Conservation (phyloP, 2,797 vertebrate species). For the Enteromius afrohamiltoni region DNA sequence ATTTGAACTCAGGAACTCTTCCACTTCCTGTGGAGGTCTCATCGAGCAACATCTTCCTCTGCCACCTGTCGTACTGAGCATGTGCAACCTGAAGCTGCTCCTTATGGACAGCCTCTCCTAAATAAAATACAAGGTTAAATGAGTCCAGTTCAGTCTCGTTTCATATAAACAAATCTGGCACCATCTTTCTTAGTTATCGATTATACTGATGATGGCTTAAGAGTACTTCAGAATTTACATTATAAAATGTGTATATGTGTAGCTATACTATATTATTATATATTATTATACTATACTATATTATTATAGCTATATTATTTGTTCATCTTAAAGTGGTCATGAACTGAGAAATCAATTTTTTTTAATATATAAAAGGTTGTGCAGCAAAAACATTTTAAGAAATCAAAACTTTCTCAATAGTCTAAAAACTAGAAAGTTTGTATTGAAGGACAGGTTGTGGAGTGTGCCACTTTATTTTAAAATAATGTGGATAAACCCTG, state of each 20-base stretch:
- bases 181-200: background rate
- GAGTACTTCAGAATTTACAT: background rate
- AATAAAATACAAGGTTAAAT: background rate
- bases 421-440: too few relatives aligned
- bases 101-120: slow-evolving; percentile 65
- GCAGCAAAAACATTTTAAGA: too few relatives aligned
- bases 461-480: background rate
- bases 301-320: too few relatives aligned
- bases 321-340: background rate
- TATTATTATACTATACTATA: too few relatives aligned
- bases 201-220: background rate
- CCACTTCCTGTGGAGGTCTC: slow-evolving; percentile 19
- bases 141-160: background rate
- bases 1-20: slow-evolving; percentile 63
- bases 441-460: too few relatives aligned
- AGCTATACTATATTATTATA: too few relatives aligned
- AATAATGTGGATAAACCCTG: too few relatives aligned
- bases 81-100: slow-evolving; percentile 64
- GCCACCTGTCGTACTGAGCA: slow-evolving; percentile 56
- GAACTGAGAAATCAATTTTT: too few relatives aligned
- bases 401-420: too few relatives aligned
- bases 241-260: background rate
- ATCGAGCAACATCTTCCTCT: slow-evolving; percentile 50
- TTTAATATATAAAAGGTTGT: too few relatives aligned
- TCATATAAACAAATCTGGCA: background rate